phyloP scores from a whole-genome alignment of 2,113 vertebrate genomes.

The Phaetusa simplex region DNA sequence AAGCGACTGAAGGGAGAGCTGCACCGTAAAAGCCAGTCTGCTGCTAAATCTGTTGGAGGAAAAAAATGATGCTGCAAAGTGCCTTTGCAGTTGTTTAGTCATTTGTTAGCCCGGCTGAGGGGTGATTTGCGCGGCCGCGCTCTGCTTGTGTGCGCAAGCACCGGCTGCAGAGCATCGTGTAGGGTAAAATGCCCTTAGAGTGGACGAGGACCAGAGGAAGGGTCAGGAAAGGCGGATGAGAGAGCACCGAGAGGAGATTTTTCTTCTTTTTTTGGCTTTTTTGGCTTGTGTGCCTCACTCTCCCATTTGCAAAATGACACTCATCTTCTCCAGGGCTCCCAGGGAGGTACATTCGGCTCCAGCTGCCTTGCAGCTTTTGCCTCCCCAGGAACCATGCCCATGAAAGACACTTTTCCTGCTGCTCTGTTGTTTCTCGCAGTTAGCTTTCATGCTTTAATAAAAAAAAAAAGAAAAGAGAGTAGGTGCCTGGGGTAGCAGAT shows the following conservation, averaged over 20 bases:
- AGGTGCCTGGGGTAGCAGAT: conserved; percentile 10
- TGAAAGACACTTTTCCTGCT: neutral
- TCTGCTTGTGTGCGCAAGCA: neutral
- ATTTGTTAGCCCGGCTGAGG: conserved; percentile 34
- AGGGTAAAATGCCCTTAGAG: neutral
- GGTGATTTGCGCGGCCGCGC: neutral
- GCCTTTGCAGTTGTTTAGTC: conserved; percentile 42
- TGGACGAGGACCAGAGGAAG: neutral
- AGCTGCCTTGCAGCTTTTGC: neutral
- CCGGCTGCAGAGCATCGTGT: neutral
- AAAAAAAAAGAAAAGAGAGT: neutral
- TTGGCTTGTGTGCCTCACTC: neutral
- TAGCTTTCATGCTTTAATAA: neutral
- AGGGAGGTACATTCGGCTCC: neutral
- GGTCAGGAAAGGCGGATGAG: neutral
- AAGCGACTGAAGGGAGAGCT: conserved; percentile 9
- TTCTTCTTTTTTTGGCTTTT: neutral
- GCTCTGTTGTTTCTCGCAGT: neutral
- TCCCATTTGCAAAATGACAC: neutral
- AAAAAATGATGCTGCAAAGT: conserved; percentile 7
- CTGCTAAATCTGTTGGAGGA: conserved; percentile 9
- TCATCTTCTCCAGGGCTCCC: neutral
- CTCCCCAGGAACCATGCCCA: neutral
- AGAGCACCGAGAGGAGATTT: neutral
- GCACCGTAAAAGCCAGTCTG: neutral